Evolutionary conservation across 1,140 invertebrate genomes (phyloP), one percentile per base, ranked within the genome.

Genomic region (Leptinotarsa defecta): DNA sequence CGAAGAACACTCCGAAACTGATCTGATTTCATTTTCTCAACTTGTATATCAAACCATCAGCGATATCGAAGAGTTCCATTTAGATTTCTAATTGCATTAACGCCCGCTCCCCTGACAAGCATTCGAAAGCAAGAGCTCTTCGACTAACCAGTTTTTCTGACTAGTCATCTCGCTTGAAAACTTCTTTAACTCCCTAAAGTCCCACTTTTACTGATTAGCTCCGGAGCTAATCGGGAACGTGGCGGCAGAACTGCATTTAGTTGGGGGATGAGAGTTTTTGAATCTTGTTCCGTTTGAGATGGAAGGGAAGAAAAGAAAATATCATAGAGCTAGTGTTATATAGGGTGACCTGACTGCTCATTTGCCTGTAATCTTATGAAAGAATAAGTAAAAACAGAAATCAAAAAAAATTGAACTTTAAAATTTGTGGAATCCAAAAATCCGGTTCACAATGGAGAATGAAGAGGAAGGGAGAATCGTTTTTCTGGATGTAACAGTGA

Each of bases 41-140:
- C 64, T 15, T 67, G 64, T 67, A 67, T 67, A 34, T 34, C 22
- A 67, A 67, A n/a, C 64, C 27, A 22, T 22, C 20, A 67, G 64
- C 64, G 13, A 67, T 24, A 67, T 67, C 64, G 15, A 70, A 52
- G 43, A 27, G 48, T 57, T 70, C 68, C 68, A 70, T 70, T 70
- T 49, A 48, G 48, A 70, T 19, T 67, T 69, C 27, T 70, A 70
- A 70, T 70, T 70, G 68, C 68, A 70, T 70, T 70, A 70, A 13
- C 48, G 20, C n/a, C 13, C 43, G 68, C 48, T 34, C 19, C 19
- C 43, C 68, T 70, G 68, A 70, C 68, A 49, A 52, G 68, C 68
- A 70, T 70, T 70, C 48, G 43, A 70, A 70, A 70, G 17, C 68
- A 70, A 49, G 17, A 57, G 4, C 43, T 13, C 43, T 20, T 19